Percentiles rank a stretch among this genome's conserved stretches.
Conservation (phyloP, 2,797 vertebrate genomes). For the Simalia tracyae region DNA sequence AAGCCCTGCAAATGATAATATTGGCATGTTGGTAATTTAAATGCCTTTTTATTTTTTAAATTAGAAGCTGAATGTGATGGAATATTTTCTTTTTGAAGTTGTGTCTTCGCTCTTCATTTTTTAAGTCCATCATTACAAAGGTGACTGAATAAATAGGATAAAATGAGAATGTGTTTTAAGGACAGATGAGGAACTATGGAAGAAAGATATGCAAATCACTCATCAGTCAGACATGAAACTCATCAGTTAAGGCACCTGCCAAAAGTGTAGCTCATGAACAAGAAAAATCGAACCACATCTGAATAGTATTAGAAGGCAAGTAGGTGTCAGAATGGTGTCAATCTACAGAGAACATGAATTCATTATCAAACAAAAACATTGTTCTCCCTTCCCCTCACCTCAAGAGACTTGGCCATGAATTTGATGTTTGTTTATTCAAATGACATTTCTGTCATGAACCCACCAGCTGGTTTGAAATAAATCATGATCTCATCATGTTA, state of each 20-base stretch:
- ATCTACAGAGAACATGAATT: neutral
- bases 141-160: conserved; percentile 36
- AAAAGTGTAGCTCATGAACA: accelerated
- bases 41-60: conserved; percentile 47
- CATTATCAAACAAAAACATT: neutral
- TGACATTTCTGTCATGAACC: neutral
- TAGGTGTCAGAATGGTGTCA: neutral
- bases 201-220: conserved; percentile 13
- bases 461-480: neutral
- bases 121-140: neutral
- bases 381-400: neutral
- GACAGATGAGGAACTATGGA: neutral
- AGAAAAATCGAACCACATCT: neutral
- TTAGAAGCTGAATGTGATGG: conserved; percentile 34
- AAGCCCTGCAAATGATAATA: conserved; percentile 43
- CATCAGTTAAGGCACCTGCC: neutral
- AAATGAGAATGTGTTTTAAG: conserved; percentile 31
- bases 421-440: neutral
- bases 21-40: conserved; percentile 38
- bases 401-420: neutral
- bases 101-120: conserved; percentile 25
- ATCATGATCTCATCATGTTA: neutral
- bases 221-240: conserved; percentile 24
- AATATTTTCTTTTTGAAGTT: conserved; percentile 30
- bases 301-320: neutral